These are phyloP conservation scores for Cryptoblepharus egeriae DNA, from an alignment of 2,797 vertebrate genomes.

Conservation along the genomic window DNA sequence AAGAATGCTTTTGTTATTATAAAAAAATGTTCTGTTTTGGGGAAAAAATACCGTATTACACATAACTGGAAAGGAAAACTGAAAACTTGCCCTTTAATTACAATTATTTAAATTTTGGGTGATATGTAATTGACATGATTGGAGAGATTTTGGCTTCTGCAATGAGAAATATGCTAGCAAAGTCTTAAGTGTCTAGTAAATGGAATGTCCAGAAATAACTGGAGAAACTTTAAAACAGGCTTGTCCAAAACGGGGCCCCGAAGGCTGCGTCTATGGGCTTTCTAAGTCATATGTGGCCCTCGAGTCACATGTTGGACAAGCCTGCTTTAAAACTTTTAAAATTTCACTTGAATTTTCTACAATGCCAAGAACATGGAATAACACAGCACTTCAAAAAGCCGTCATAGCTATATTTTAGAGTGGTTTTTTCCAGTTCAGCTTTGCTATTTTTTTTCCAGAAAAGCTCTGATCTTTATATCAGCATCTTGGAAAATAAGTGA, in stretches of 20 bases:
- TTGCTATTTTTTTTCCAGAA: neutral
- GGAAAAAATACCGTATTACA: neutral
- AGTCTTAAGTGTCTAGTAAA: neutral
- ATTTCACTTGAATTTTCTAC: neutral
- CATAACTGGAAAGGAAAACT: neutral
- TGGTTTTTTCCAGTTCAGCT: neutral
- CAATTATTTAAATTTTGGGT: no score
- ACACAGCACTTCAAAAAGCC: conserved; percentile 1
- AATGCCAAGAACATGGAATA: neutral
- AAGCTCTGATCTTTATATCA: conserved; percentile 42
- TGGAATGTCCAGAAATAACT: neutral
- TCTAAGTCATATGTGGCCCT: no score
- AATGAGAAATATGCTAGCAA: neutral
- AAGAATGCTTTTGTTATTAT: conserved; percentile 56
- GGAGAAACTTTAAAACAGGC: neutral
- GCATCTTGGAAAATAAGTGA: conserved; percentile 39
- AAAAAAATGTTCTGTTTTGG: conserved; percentile 9
- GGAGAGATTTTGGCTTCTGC: neutral
- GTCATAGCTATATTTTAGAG: neutral
- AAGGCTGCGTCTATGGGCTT: no score
- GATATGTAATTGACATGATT: neutral
- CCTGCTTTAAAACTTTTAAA: no score
- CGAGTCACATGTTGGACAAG: no score
- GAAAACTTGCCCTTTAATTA: no score
- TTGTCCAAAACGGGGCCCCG: no score